These are phyloP conservation scores for Noctua janthe DNA, from an alignment of 2,888 invertebrate genomes.

Conservation along the genomic window DNA sequence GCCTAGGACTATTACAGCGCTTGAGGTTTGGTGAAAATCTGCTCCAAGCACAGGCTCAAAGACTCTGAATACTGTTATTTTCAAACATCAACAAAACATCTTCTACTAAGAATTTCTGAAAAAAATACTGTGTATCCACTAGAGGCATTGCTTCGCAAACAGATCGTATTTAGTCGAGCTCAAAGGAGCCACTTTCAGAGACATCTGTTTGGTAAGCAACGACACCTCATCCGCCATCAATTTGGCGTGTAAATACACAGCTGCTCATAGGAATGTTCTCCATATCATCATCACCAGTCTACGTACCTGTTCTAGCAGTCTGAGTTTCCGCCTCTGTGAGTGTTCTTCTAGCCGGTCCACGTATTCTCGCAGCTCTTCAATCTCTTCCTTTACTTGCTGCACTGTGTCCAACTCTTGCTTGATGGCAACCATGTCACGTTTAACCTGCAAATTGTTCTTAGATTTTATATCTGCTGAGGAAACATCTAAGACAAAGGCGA, in stretches of 20 bases:
- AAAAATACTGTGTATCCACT: not conserved
- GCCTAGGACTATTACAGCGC: not conserved
- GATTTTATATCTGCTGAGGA: not conserved
- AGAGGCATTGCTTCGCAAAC: not conserved
- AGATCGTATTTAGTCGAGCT: not conserved
- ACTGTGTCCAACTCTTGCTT: constrained; percentile 98
- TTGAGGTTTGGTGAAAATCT: not conserved
- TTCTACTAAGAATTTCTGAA: not conserved
- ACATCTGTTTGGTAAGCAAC: not conserved
- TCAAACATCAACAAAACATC: not conserved
- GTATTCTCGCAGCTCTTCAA: constrained; percentile 97
- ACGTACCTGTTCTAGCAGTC: constrained; percentile 97
- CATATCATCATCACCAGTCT: not conserved
- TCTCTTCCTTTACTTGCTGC: constrained; percentile 98
- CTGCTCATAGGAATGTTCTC: not conserved
- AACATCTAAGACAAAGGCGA: not conserved
- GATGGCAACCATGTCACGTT: constrained; percentile 98
- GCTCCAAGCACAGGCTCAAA: not conserved
- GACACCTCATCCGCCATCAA: not conserved
- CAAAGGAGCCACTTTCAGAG: not conserved
- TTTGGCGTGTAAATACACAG: not conserved
- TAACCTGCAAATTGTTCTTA: constrained; percentile 90
- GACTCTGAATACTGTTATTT: not conserved
- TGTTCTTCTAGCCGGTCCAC: constrained; percentile 98
- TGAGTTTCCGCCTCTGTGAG: constrained; percentile 96